Conservation (phyloP, 2,888 invertebrate species). For the Hedya salicella region DNA sequence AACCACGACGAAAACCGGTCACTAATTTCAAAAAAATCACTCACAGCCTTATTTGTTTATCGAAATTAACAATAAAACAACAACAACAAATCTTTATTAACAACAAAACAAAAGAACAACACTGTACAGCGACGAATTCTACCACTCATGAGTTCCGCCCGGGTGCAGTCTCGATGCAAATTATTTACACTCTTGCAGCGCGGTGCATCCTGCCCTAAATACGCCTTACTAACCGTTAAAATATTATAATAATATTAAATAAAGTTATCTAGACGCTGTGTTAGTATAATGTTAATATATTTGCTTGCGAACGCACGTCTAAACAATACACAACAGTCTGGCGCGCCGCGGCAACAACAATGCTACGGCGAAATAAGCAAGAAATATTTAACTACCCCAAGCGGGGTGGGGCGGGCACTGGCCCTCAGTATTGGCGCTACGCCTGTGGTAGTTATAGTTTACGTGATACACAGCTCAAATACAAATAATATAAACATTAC, state of each 20-base stretch:
- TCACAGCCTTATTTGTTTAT: conserved; percentile 56
- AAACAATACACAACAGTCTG: conserved; percentile 84
- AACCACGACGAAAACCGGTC: conserved; percentile 47
- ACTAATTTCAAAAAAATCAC: conserved; percentile 58
- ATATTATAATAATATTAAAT: conserved; percentile 43
- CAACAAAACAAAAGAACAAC: conserved; percentile 58
- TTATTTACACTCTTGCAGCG: conserved; percentile 78
- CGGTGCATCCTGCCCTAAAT: conserved; percentile 66
- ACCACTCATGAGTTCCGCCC: conserved; percentile 79
- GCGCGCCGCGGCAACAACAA: conserved; percentile 83
- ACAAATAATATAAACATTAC: conserved; percentile 86
- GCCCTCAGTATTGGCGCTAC: conserved; percentile 84
- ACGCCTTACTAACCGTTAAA: conserved; percentile 36
- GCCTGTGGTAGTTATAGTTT: conserved; percentile 86
- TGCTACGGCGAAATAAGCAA: conserved; percentile 86
- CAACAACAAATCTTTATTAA: conserved; percentile 56
- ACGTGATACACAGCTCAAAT: conserved; percentile 86
- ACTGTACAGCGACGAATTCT: conserved; percentile 75
- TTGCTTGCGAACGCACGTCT: conserved; percentile 73
- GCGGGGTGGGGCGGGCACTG: conserved; percentile 80
- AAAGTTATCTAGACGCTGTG: conserved; percentile 44
- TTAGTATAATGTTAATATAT: conserved; percentile 66
- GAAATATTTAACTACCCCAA: conserved; percentile 85
- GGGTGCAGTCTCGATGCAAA: conserved; percentile 79
- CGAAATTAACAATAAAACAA: conserved; percentile 57